Base-by-base conservation (phyloP, 2,113 vertebrate genomes). In the Pseudopipra pipra region DNA sequence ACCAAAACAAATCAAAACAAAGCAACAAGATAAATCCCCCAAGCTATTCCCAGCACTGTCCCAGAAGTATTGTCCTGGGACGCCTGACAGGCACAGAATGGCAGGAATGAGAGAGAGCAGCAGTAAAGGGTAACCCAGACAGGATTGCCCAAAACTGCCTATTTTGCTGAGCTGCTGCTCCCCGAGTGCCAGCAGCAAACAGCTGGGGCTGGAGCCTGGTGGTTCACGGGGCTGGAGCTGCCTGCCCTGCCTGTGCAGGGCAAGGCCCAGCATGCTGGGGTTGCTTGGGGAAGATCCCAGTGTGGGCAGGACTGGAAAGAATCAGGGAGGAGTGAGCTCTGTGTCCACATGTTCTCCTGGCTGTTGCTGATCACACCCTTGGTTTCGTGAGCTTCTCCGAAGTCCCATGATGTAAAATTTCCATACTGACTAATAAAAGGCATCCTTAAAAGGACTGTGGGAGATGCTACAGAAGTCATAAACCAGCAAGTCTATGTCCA, bases 311-410 rank as follows among this genome's bases (percentile, higher is more conserved):
- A 12, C 17, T 28, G 39, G 31, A 55, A 59, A 58, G 41, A 33
- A 14, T 14, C 11, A 6, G 47, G 20, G 44, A 79, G 15, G 51
- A 25, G 28, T 49, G 37, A 79, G 59, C 46, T 85, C 23, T 0
- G 0, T 44, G 41, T 54, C 27, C 73, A 84, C 33, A 14, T 66
- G 18, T n/a, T 79, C 33, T 86, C 11, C 55, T 31, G 8, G 4
- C 21, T 56, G 7, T 77, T 2, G 2, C 46, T 73, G 66, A 30
- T 10, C 51, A 14, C 0, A 1, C 12, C 25, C 14, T 33, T 0
- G 1, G 28, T 17, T 52, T 66, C 9, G 9, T 15, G 30, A 74
- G 51, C 65, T 81, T 33, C 52, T 95, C 43, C 25, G 0, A 43
- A 84, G 62, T 23, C 44, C 43, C 10, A 3, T 17, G 8, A 17